Evolutionary conservation across 2,888 invertebrate species (phyloP), one percentile per base, ranked within the genome.

Genomic region (Coronaproctus castanopsis): DNA sequence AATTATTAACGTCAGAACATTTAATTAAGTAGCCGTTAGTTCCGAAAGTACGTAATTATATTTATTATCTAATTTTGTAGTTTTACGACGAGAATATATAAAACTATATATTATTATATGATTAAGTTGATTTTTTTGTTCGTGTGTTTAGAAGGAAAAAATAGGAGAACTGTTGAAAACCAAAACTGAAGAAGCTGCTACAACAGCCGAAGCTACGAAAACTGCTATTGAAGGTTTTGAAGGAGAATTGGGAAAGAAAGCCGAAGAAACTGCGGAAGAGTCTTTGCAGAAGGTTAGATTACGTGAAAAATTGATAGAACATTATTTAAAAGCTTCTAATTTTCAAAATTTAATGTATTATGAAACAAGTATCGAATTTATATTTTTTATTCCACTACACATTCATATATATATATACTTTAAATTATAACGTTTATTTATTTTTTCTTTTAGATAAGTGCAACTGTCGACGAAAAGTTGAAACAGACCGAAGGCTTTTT

Each of bases 401-500:
- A 14, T 36, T 36, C 8, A 36, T 36, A 8, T 36, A 8, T 36
- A 36, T 36, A n/a, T n/a, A n/a, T n/a, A n/a, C n/a, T n/a, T n/a
- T n/a, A n/a, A n/a, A n/a, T 36, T 36, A 36, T 36, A 5, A 36
- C 14, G 36, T 36, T 14, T 36, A 22, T 8, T 54, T 8, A 54
- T 2, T 21, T 24, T 56, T 5, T 51, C 2, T 57, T 56, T 2
- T 51, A 67, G 66, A 65, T 65, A 2, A 74, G 78, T 61, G 71
- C 76, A 24, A 74, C 77, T 18, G 76, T 80, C 55, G 81, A 81
- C 68, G 69, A 76, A 63, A 81, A 81, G 71, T 70, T 82, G 66
- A 77, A 78, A 67, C 77, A 80, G 62, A 76, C 81, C 36, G 80
- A 79, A 68, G 77, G 80, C 67, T 80, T 75, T 68, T 71, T 79